Conservation (phyloP, 2,888 invertebrate species). For the Esperia sulphurella region DNA sequence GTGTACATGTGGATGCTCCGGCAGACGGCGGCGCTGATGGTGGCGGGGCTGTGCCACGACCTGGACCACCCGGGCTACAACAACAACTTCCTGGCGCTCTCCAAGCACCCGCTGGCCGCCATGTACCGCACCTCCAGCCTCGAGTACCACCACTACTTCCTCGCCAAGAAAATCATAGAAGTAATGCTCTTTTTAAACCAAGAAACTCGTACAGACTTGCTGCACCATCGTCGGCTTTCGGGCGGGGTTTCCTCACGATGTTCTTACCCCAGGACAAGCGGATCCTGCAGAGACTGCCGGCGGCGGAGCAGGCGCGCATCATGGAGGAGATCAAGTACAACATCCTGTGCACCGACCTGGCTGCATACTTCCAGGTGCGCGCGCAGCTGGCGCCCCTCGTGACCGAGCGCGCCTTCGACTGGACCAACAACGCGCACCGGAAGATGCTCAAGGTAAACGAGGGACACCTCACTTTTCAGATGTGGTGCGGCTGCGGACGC, state of each 20-base stretch:
- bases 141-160: constrained; percentile 80
- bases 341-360: constrained; percentile 81
- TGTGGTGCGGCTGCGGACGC: too few species aligned
- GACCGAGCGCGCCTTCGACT: constrained; percentile 67
- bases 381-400: constrained; percentile 74
- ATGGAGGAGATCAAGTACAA: constrained; percentile 74
- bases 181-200: constrained; percentile 35
- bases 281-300: constrained; percentile 60
- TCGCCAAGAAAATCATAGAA: constrained; percentile 77
- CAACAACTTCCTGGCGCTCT: constrained; percentile 78
- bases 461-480: too few species aligned
- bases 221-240: too few species aligned
- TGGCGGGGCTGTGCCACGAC: constrained; percentile 81
- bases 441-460: constrained; percentile 74
- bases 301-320: constrained; percentile 54
- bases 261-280: constrained; percentile 63
- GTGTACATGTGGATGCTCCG: background rate
- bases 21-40: constrained; percentile 74
- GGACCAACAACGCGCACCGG: constrained; percentile 67
- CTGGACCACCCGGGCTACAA: constrained; percentile 81
- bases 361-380: constrained; percentile 75
- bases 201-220: too few species aligned
- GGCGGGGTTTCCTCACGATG: too few species aligned
- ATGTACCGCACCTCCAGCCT: constrained; percentile 79
- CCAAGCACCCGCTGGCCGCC: constrained; percentile 71